Base-by-base conservation (phyloP, 2,888 invertebrate species). In the Papilio protenor region DNA sequence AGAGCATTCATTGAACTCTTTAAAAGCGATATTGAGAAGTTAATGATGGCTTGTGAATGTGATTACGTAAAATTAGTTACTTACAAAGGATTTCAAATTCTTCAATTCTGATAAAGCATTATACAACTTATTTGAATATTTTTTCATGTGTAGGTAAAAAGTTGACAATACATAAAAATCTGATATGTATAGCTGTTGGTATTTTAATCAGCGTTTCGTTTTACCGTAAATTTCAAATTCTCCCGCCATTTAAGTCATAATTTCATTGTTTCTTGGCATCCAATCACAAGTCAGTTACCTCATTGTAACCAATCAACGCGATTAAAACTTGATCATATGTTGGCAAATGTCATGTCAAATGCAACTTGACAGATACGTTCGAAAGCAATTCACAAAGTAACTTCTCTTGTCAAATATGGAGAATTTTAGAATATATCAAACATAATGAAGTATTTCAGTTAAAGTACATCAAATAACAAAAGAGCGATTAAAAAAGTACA, bases 321-420 rank as follows among this genome's bases (percentile, higher is more conserved):
- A 72, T 21, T 21, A 8, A 66, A 66, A 59, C 76, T 75, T 55
- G 77, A 83, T 85, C 87, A 88, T 87, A 84, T 87, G 87, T 85
- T 88, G 81, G 79, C 83, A 85, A 84, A 83, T 87, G 89, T 85
- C 83, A 82, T 73, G 49, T 75, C 70, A 74, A 64, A 61, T n/a
- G 82, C 81, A 83, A 86, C 84, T 57, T 71, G 52, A 69, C 49
- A 77, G 77, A 49, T 73, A 23, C 80, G 78, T 81, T 81, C 78
- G 52, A 61, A 61, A 61, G 14, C 27, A 16, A 27, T 61, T 14
- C 2, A 21, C 69, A 80, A 78, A 71, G 45, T 16, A 21, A 21
- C n/a, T 64, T 33, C 2, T 57, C 45, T 45, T 12, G 21, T 14
- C 45, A 40, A 47, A 61, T 21, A 18, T 57, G 40, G 2, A 11